Conservation (phyloP, 2,888 invertebrate species). For the Chymomyza procnemis region DNA sequence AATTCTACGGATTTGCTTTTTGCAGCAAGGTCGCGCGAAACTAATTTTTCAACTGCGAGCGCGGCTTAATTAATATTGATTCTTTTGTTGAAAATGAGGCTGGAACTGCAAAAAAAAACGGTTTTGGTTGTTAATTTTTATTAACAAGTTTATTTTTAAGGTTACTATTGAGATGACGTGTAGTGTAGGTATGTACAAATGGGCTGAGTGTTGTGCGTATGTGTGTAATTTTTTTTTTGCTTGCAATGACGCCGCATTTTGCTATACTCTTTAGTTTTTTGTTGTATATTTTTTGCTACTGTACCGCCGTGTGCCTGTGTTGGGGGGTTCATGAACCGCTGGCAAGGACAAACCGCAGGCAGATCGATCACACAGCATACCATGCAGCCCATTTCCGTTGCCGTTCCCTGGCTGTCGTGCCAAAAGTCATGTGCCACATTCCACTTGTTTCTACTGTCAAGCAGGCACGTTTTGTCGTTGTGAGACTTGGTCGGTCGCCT, state of each 20-base stretch:
- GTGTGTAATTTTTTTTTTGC: constrained; percentile 16
- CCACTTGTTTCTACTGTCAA: constrained; percentile 55
- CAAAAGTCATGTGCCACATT: constrained; percentile 45
- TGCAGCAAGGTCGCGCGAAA: too few species aligned
- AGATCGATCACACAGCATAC: constrained; percentile 52
- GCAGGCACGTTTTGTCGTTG: neutral
- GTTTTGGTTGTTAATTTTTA: too few species aligned
- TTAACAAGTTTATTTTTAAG: too few species aligned
- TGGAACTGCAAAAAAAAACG: too few species aligned
- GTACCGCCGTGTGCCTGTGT: constrained; percentile 22
- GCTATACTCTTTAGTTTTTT: constrained; percentile 20
- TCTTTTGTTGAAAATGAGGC: too few species aligned
- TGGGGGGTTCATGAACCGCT: constrained; percentile 64
- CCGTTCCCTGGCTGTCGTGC: neutral
- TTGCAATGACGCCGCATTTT: constrained; percentile 14
- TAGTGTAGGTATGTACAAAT: constrained; percentile 6
- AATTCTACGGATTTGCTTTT: too few species aligned
- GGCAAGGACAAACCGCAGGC: constrained; percentile 55
- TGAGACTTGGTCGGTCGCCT: too few species aligned
- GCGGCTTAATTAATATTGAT: too few species aligned
- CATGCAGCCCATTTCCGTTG: neutral
- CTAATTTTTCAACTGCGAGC: too few species aligned
- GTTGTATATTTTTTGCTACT: constrained; percentile 9
- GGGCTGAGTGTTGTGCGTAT: constrained; percentile 11
- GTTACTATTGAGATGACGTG: too few species aligned